phyloP scores from a whole-genome alignment of 1,140 invertebrate genomes.

The Drosophila mauritiana region DNA sequence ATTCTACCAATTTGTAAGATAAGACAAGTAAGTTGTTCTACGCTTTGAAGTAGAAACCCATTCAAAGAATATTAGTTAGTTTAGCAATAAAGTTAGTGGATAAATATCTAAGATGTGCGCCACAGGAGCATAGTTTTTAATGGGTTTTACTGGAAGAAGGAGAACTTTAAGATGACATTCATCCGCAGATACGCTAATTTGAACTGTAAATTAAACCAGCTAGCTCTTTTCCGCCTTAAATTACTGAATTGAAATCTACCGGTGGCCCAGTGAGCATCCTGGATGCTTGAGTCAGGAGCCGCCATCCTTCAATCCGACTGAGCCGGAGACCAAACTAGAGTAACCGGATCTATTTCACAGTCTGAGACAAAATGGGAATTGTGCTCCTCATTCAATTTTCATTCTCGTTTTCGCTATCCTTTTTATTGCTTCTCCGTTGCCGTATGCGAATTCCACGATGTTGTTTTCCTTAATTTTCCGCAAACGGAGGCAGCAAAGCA shows the following conservation, averaged over 20 bases:
- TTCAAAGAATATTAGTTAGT: constrained; percentile 2
- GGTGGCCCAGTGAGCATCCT: background rate
- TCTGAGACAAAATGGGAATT: constrained; percentile 32
- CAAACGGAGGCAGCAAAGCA: constrained; percentile 44
- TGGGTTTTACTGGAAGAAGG: background rate
- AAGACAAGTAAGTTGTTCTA: constrained; percentile 12
- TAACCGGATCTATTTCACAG: constrained; percentile 48
- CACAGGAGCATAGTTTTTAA: background rate
- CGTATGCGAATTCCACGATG: constrained; percentile 32
- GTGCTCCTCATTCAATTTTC: constrained; percentile 43
- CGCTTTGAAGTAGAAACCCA: background rate
- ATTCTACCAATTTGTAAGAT: constrained; percentile 23
- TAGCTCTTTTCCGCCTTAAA: background rate
- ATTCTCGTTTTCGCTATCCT: constrained; percentile 13
- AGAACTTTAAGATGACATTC: too few relatives aligned
- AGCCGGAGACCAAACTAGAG: background rate
- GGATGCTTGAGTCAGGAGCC: background rate
- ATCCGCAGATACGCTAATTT: too few relatives aligned
- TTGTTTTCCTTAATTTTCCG: constrained; percentile 62
- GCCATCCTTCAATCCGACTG: constrained; percentile 1
- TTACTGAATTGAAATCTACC: background rate
- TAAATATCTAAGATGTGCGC: background rate
- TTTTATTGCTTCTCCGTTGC: background rate
- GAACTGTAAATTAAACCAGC: too few relatives aligned
- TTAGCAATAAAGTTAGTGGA: background rate